Conservation (phyloP, 2,888 invertebrate genomes). For the Meiosimyza platycephala region DNA sequence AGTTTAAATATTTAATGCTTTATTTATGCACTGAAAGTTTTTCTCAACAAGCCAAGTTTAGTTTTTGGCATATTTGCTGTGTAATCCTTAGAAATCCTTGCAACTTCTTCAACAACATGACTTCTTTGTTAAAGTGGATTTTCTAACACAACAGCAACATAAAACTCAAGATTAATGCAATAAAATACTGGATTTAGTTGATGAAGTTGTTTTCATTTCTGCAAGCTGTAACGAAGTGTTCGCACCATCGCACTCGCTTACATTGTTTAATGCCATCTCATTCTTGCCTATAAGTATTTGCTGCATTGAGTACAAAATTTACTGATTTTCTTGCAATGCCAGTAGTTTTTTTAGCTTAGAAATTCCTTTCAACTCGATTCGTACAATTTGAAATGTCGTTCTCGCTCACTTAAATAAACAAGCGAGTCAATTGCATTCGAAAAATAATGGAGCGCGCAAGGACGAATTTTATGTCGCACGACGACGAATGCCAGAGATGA, state of each 20-base stretch:
- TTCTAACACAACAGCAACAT: neutral
- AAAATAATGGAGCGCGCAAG: constrained; percentile 28
- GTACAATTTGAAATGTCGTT: too few species aligned
- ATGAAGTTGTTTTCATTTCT: constrained; percentile 22
- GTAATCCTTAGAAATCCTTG: constrained; percentile 8
- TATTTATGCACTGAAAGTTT: too few species aligned
- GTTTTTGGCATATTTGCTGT: neutral
- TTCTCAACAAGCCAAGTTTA: too few species aligned
- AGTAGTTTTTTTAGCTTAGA: too few species aligned
- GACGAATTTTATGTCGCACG: constrained; percentile 25
- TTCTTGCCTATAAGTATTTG: too few species aligned
- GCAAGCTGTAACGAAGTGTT: too few species aligned
- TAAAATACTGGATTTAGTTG: constrained; percentile 30
- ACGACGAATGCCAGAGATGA: neutral
- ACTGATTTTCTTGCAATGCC: too few species aligned
- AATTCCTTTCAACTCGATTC: too few species aligned
- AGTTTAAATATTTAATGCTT: too few species aligned
- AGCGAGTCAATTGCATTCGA: constrained; percentile 31
- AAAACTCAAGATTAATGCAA: constrained; percentile 19
- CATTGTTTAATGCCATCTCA: too few species aligned
- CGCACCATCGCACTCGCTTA: too few species aligned
- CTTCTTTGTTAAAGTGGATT: constrained; percentile 19
- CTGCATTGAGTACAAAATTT: too few species aligned
- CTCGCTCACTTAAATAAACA: constrained; percentile 25
- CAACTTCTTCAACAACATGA: neutral